Base-by-base conservation (phyloP, 2,797 vertebrate genomes). In the Miichthys miiuy region DNA sequence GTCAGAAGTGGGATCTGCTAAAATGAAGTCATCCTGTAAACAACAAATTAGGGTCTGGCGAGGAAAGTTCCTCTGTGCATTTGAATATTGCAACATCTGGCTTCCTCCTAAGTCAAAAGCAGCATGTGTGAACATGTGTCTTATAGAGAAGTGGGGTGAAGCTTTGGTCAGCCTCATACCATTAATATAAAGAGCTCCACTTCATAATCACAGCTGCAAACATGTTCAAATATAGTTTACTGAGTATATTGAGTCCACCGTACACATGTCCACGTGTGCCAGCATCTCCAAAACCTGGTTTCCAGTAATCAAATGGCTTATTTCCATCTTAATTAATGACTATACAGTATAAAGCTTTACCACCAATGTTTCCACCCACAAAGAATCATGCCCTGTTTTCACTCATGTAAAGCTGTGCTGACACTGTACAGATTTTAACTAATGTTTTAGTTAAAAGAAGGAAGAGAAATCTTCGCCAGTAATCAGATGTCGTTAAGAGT, bases 1-100 rank as follows among this genome's bases (percentile, higher is more conserved):
- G 77, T 87, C 85, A 86, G 84, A 75, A 61, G 76, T 79, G 55
- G 65, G 80, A 88, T 90, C 72, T 80, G 83, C 58, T 48, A 27
- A 55, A 55, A 86, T 91, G 83, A 91, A 84, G 80, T 88, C 82
- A 89, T 88, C 85, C 79, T 77, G 65, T 91, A 91, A 91, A 89
- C 85, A 74, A 51, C 80, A 85, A 81, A 83, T 88, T 85, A 75
- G 72, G 68, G 70, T 83, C 88, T 88, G 85, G 83, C 76, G 66
- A 79, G 47, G 61, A 54, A 66, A 30, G 57, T 52, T 83, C 25
- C 58, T 83, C 61, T n/a, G 64, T 81, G 86, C 75, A 64, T 77
- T 85, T 70, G 47, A 86, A 64, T 55, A 61, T 79, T 51, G 68
- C 77, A 82, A 92, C 91, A 93, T 91, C 85, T 94, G 90, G 84